Conservation (phyloP, 2,797 vertebrate genomes). For the Malacoraja senta region DNA sequence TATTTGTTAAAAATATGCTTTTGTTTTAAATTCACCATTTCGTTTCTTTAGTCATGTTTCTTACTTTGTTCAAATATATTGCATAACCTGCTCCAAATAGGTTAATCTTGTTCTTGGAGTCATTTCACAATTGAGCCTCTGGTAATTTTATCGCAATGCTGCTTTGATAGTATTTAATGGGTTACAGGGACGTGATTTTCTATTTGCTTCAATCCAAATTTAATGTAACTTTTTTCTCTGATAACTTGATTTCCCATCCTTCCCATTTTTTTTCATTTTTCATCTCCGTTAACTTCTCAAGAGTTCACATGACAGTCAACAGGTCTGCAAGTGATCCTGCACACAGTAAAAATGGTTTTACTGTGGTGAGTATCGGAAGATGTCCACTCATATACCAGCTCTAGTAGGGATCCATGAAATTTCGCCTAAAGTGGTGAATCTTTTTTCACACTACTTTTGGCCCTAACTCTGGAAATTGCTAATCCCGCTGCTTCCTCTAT, state of each 20-base stretch:
- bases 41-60: background rate
- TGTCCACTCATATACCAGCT: background rate
- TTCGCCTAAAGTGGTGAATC: background rate
- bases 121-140: background rate
- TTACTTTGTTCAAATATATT: background rate
- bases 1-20: background rate
- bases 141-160: background rate
- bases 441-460: background rate
- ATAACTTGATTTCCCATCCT: background rate
- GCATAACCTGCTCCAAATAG: background rate
- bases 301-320: background rate
- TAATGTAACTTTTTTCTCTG: background rate
- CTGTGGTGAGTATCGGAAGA: background rate
- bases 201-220: background rate
- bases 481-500: background rate
- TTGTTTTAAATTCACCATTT: background rate
- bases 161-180: background rate
- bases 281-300: background rate
- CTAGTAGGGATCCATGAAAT: background rate
- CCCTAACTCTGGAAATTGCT: background rate
- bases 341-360: background rate
- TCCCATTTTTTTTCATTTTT: background rate
- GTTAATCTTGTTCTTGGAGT: background rate
- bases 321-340: background rate
- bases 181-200: background rate